A percentile compares a stretch with the other conserved stretches of the same genome.
These are phyloP conservation scores for Sebastes kiyomatsui DNA, from an alignment of 2,797 vertebrate genomes.

Conservation along the genomic window DNA sequence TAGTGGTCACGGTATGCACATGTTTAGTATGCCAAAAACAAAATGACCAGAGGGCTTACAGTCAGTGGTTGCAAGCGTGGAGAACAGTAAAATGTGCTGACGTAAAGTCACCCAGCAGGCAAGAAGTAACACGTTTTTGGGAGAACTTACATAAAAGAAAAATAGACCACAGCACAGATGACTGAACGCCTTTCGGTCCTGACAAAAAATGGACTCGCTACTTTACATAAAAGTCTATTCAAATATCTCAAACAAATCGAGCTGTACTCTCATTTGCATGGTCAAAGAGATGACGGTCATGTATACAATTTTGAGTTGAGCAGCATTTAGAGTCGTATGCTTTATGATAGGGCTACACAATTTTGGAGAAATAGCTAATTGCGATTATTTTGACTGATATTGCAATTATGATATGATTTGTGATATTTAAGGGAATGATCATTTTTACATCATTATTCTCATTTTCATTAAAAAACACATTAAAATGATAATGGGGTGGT, in stretches of 20 bases:
- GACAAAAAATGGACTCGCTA: not conserved
- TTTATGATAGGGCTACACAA: not conserved
- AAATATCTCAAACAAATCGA: constrained; percentile 12
- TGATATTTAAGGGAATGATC: too few relatives aligned
- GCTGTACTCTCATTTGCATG: constrained; percentile 1
- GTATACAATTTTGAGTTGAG: not conserved
- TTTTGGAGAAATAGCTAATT: too few relatives aligned
- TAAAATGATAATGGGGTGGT: too few relatives aligned
- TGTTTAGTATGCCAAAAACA: not conserved
- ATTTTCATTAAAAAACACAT: too few relatives aligned
- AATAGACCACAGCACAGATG: not conserved
- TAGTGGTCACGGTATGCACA: not conserved
- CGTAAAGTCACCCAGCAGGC: not conserved
- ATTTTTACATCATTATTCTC: too few relatives aligned
- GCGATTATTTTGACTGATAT: too few relatives aligned
- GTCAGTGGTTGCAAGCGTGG: not conserved
- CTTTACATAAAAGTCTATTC: constrained; percentile 2
- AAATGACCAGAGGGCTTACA: not conserved
- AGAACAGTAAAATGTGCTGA: not conserved
- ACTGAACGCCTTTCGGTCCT: not conserved
- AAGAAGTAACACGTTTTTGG: not conserved
- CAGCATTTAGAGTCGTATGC: too few relatives aligned
- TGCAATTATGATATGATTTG: too few relatives aligned
- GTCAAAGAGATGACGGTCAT: not conserved
- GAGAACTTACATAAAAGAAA: not conserved